A percentile compares a stretch with the other conserved stretches of the same genome.
phyloP scores from a whole-genome alignment of 2,113 vertebrate genomes.

The Colius striatus region DNA sequence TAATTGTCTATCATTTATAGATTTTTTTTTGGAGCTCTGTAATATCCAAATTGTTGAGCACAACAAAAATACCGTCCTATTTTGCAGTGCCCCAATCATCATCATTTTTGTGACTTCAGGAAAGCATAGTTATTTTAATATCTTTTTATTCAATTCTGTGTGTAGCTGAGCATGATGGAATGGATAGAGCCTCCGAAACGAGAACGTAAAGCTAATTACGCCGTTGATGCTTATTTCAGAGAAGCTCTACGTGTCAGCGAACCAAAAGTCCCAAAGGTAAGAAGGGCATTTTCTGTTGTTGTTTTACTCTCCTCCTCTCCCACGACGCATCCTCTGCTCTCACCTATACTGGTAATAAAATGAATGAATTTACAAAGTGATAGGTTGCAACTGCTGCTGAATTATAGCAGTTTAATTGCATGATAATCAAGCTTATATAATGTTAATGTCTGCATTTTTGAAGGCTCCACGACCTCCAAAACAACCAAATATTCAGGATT shows the following conservation, averaged over 20 bases:
- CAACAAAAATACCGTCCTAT: background rate
- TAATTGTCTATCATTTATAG: background rate
- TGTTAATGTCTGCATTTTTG: constrained; percentile 13
- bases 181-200: constrained; percentile 92
- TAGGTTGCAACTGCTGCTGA: background rate
- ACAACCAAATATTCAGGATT: constrained; percentile 91
- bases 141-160: background rate
- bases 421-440: background rate
- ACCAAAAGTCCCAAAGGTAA: constrained; percentile 88
- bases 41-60: background rate
- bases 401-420: background rate
- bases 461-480: constrained; percentile 89
- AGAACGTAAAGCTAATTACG: constrained; percentile 90
- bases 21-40: background rate
- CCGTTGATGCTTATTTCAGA: constrained; percentile 91
- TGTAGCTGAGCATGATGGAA: constrained; percentile 87
- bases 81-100: background rate
- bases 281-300: background rate
- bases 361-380: background rate
- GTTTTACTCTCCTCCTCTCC: background rate
- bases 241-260: constrained; percentile 89
- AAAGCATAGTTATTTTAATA: constrained; percentile 5
- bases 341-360: background rate
- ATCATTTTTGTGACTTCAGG: background rate
- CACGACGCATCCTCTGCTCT: background rate